Percentiles rank a stretch among this genome's conserved stretches.
phyloP scores from a whole-genome alignment of 2,797 vertebrate species.

The Hoplostethus mediterraneus region DNA sequence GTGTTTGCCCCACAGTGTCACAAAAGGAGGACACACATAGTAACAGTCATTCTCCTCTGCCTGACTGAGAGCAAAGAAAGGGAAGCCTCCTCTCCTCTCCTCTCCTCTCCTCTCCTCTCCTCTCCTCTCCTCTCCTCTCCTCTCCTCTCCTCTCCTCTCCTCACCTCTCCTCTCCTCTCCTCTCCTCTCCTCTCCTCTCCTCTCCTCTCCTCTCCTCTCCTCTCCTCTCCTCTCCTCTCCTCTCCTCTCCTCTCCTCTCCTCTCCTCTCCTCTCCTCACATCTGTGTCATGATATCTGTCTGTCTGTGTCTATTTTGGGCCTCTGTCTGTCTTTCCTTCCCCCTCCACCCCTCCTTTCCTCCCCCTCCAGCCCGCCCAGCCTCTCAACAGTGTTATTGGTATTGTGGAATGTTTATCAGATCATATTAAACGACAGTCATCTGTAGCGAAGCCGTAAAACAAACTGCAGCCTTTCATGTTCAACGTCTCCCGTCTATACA shows the following conservation, averaged over 20 bases:
- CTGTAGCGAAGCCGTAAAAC: neutral
- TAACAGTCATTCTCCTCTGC: constrained; percentile 18
- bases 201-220: neutral
- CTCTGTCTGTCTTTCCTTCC: neutral
- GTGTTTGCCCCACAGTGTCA: constrained; percentile 50
- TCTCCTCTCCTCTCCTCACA: neutral
- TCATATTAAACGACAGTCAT: neutral
- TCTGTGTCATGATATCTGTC: neutral
- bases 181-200: neutral
- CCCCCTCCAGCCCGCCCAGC: no score
- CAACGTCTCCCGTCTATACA: no score
- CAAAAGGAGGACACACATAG: constrained; percentile 36
- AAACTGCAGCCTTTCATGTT: neutral
- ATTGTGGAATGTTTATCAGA: neutral
- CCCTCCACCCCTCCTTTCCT: neutral
- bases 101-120: neutral
- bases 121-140: neutral
- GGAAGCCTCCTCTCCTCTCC: neutral
- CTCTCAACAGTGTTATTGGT: neutral
- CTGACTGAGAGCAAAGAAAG: neutral
- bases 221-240: neutral
- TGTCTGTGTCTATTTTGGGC: neutral
- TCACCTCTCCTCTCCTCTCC: neutral
- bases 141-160: neutral
- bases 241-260: neutral